Evolutionary conservation across 2,113 vertebrate species (phyloP).

Genomic region (Atrichornis clamosus): DNA sequence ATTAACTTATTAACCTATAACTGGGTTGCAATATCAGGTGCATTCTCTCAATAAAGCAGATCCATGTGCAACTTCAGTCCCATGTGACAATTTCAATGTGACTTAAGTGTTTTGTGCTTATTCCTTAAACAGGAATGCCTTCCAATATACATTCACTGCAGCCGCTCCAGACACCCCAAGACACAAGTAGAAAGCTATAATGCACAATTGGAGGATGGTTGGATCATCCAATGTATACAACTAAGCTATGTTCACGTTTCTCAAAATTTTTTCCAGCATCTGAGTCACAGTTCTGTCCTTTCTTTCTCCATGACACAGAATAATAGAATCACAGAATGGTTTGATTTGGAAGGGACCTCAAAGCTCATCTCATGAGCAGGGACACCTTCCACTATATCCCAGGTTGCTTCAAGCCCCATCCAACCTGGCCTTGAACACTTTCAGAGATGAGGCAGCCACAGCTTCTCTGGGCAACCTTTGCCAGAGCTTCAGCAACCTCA

Average conservation of each 20-base stretch:
- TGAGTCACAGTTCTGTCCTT: neutral
- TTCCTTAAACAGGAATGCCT: neutral
- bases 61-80: neutral
- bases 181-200: neutral
- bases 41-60: neutral
- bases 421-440: neutral
- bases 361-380: neutral
- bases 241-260: neutral
- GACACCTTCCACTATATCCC: rapidly evolving
- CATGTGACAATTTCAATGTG: neutral
- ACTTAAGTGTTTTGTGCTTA: neutral
- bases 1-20: neutral
- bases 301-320: neutral
- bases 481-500: rapidly evolving
- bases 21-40: neutral
- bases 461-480: neutral
- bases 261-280: neutral
- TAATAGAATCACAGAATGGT: neutral
- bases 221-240: neutral
- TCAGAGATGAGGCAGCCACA: neutral
- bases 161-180: neutral
- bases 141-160: neutral
- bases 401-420: rapidly evolving
- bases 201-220: neutral
- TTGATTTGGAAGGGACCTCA: neutral